A percentile compares a stretch with the other conserved stretches of the same genome.
These are phyloP conservation scores for Falco columbarius DNA, from an alignment of 2,797 vertebrate species.

Conservation along the genomic window DNA sequence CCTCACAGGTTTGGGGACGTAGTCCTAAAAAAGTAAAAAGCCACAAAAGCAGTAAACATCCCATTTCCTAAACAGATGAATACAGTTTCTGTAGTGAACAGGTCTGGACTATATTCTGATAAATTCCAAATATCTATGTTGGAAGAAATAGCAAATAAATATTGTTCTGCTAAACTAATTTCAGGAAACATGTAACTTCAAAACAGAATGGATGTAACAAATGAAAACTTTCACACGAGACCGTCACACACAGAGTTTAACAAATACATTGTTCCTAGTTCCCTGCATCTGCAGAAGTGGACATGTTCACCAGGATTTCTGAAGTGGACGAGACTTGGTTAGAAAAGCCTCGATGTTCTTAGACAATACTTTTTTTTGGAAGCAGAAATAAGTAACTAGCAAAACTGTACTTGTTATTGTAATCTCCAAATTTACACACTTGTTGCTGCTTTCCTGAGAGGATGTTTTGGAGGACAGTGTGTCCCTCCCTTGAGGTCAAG, in stretches of 20 bases:
- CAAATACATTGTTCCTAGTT: not conserved
- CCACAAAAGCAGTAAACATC: not conserved
- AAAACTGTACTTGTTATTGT: slow-evolving; percentile 21
- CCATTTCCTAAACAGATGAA: not conserved
- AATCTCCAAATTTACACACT: slow-evolving; percentile 18
- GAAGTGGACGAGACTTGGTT: not conserved
- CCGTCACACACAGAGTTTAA: not conserved
- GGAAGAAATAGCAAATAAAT: not conserved
- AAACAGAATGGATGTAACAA: not conserved
- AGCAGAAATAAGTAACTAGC: not conserved
- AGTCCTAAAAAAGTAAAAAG: not conserved
- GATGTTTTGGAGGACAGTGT: slow-evolving; percentile 63
- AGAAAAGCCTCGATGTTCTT: not conserved
- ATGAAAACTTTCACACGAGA: not conserved
- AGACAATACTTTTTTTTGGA: not conserved
- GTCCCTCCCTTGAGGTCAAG: slow-evolving; percentile 50
- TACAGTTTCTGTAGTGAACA: not conserved
- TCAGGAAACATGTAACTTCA: not conserved
- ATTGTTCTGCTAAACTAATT: not conserved
- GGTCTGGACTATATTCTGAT: not conserved
- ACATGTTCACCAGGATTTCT: not conserved
- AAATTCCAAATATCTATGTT: not conserved
- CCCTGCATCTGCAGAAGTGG: not conserved
- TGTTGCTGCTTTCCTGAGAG: slow-evolving; percentile 62
- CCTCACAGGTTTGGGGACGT: not conserved